Base-by-base conservation (phyloP, 1,140 invertebrate genomes). In the Druon quercuslanigerum region DNA sequence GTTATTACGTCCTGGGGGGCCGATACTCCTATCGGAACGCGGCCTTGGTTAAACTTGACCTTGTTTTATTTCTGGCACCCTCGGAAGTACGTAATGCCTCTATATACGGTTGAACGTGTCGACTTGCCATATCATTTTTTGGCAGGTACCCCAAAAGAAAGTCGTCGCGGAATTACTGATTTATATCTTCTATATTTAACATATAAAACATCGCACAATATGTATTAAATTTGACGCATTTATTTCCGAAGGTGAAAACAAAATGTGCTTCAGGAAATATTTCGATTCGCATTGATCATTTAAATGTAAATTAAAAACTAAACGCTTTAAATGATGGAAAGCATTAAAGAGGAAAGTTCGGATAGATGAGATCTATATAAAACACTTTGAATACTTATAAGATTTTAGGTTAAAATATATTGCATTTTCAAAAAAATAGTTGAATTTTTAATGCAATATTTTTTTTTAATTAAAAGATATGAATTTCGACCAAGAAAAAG, bases 1-100 rank as follows among this genome's bases (percentile, higher is more conserved):
- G 78, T 81, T 78, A 17, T 79, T 56, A 71, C 74, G 75, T 76
- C 56, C 57, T 78, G 79, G 79, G 84, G 84, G 83, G 78, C 83
- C 82, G 83, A 87, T 87, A 87, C 85, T 85, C 84, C 80, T 85
- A 77, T 79, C 79, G 81, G 77, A 78, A 79, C 70, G 76, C 73
- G 85, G 81, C 84, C 85, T 89, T 87, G 85, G 79, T 73, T 80
- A 84, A 88, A 85, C 82, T 84, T 85, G 84, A 87, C 87, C 87
- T 88, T 84, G 85, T 73, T 86, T 87, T 89, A 87, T 89, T 89
- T 87, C 77, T 82, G 76, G 86, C 81, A 85, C 77, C 82, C 74
- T 76, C 71, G 82, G 81, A 83, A 79, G 80, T 83, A 77, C 73
- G 72, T 82, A 79, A 84, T 86, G 74, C 50, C 77, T 25, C 74